Evolutionary conservation across 2,888 invertebrate genomes (phyloP).

Genomic region (Dilophus febrilis): DNA sequence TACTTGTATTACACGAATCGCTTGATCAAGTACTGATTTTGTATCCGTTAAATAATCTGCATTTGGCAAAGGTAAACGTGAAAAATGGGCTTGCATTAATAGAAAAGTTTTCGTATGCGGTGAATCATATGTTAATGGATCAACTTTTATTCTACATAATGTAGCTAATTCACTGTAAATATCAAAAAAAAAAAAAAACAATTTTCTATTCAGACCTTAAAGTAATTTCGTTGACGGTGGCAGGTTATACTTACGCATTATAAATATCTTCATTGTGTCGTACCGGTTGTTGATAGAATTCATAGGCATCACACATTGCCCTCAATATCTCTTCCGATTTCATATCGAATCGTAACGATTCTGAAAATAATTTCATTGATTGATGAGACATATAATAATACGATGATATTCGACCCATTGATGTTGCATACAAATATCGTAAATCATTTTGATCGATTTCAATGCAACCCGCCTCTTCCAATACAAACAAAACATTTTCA

Average conservation of each 20-base stretch:
- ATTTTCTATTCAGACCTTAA: slow-evolving; percentile 3
- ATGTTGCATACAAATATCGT: slow-evolving; percentile 34
- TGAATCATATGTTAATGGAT: slow-evolving; percentile 63
- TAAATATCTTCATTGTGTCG: slow-evolving; percentile 92
- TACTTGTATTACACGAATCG: slow-evolving; percentile 84
- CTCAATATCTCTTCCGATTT: slow-evolving; percentile 55
- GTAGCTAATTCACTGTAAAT: slow-evolving; percentile 57
- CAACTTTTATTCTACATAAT: slow-evolving; percentile 53
- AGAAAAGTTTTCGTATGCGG: slow-evolving; percentile 89
- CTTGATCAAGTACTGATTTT: slow-evolving; percentile 92
- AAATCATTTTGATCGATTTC: slow-evolving; percentile 49
- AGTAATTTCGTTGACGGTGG: background rate
- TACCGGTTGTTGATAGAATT: slow-evolving; percentile 87
- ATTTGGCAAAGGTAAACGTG: slow-evolving; percentile 64
- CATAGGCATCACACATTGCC: slow-evolving; percentile 68
- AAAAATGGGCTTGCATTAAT: slow-evolving; percentile 85
- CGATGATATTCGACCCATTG: slow-evolving; percentile 85
- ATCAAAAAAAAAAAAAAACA: slow-evolving; percentile 5
- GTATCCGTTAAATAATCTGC: slow-evolving; percentile 92
- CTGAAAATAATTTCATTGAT: slow-evolving; percentile 72
- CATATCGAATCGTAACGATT: slow-evolving; percentile 44
- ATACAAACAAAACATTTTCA: slow-evolving; percentile 53
- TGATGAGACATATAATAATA: slow-evolving; percentile 91
- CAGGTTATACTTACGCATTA: slow-evolving; percentile 53
- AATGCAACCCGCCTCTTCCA: slow-evolving; percentile 64